Evolutionary conservation across 92 coral and sea anemone species (phyloP).

Genomic region (Phenganax marumi): DNA sequence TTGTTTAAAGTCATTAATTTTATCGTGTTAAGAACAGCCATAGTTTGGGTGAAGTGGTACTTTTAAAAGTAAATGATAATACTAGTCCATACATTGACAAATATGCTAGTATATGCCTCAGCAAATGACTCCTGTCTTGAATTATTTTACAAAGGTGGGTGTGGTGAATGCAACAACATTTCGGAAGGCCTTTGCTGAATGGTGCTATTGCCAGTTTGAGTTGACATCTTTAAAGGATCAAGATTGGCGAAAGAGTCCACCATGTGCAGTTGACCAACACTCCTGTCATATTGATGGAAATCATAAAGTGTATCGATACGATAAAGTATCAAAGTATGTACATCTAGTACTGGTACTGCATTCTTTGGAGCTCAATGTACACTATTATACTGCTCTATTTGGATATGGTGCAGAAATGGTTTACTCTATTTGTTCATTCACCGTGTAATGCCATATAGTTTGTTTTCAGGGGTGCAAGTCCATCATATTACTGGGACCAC

Average conservation of each 20-base stretch:
- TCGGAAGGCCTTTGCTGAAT: background rate
- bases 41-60: too few relatives aligned
- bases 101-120: background rate
- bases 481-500: slow-evolving; percentile 5
- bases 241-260: background rate
- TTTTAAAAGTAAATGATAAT: too few relatives aligned
- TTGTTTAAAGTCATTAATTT: too few relatives aligned
- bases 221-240: background rate
- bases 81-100: background rate
- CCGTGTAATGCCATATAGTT: too few relatives aligned
- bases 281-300: background rate
- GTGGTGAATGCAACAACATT: background rate
- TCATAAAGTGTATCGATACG: background rate
- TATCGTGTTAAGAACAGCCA: too few relatives aligned
- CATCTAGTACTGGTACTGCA: too few relatives aligned
- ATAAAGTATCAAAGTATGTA: background rate
- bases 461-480: background rate
- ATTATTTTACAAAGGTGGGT: too few relatives aligned
- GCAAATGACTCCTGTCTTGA: too few relatives aligned
- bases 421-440: too few relatives aligned
- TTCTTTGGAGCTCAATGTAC: too few relatives aligned
- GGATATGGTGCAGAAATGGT: too few relatives aligned
- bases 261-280: background rate
- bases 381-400: too few relatives aligned
- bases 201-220: slow-evolving; percentile 5